phyloP scores from a whole-genome alignment of 2,888 invertebrate genomes.

The Neria commutata region DNA sequence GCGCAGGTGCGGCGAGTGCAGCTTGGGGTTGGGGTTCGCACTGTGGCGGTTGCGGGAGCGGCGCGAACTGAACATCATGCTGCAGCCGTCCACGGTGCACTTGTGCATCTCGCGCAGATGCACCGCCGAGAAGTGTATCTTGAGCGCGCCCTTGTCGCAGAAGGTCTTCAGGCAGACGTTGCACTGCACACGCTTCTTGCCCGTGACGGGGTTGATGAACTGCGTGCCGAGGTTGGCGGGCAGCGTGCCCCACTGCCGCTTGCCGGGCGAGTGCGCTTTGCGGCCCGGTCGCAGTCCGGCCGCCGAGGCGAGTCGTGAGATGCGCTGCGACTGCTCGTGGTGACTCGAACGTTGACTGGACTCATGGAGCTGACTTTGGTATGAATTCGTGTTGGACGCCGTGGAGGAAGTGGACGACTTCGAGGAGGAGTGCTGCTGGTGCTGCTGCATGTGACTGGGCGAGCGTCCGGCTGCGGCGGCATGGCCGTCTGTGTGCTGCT shows the following conservation, averaged over 20 bases:
- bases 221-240: conserved; percentile 86
- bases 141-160: conserved; percentile 99
- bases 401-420: conserved; percentile 22
- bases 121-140: conserved; percentile 99
- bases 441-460: conserved; percentile 40
- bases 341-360: conserved; percentile 30
- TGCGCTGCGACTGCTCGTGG: conserved; percentile 41
- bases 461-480: conserved; percentile 56
- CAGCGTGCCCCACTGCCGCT: conserved; percentile 80
- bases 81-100: conserved; percentile 98
- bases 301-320: conserved; percentile 38
- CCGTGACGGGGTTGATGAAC: conserved; percentile 90
- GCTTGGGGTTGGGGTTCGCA: conserved; percentile 97
- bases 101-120: conserved; percentile 99
- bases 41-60: conserved; percentile 95
- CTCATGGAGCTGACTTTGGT: conserved; percentile 41
- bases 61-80: conserved; percentile 98
- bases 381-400: conserved; percentile 30
- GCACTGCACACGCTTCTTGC: conserved; percentile 97
- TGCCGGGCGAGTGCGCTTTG: conserved; percentile 65
- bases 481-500: conserved; percentile 10
- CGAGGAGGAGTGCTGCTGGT: conserved; percentile 41
- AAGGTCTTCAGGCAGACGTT: conserved; percentile 98
- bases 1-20: conserved; percentile 93
- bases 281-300: conserved; percentile 44